Base-by-base conservation (phyloP, 2,888 invertebrate genomes). In the Morinoia aosen region DNA sequence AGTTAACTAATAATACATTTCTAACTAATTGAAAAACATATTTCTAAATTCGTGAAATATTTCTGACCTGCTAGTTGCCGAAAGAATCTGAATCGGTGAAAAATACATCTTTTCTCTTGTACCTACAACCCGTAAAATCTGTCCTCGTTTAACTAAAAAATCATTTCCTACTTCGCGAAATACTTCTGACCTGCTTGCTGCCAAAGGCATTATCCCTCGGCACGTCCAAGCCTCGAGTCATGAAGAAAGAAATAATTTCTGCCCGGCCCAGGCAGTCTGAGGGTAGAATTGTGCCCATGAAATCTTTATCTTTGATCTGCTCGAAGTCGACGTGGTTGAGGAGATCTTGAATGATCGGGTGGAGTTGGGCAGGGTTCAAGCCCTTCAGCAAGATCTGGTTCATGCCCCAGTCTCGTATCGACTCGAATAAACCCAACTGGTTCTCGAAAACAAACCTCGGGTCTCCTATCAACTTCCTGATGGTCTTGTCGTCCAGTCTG, bases 221-320 rank as follows among this genome's bases (percentile, higher is more conserved):
- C 56, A 96, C 96, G 76, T 96, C 96, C 58, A 96, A 76, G 91
- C 96, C 96, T 58, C 96, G 95, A 11, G 95, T 96, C 96, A 96
- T 96, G 96, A 96, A 96, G 95, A 96, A 96, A 16, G 96, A 96
- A n/a, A 96, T 96, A 91, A 96, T 94, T 95, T 96, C 96, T 7
- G 96, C 96, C 90, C 96, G 95, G 14, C 96, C 96, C 11, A 96
- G 93, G 94, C 96, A 96, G 88, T 96, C 96, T 8, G 96, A 96
- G 48, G 96, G 96, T 95, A 96, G 88, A 40, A 96, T 96, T 40
- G 96, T 96, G 61, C 95, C 95, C 94, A 96, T 90, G 95, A 96
- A 96, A 95, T 96, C 96, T 2, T 76, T 58, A 93, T 96, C 96
- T 19, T 94, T 88, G 40, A 96, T 96, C n/a, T 91, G 88, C 56